These are phyloP conservation scores for Geothlypis trichas DNA, from an alignment of 2,113 vertebrate species.

Conservation along the genomic window DNA sequence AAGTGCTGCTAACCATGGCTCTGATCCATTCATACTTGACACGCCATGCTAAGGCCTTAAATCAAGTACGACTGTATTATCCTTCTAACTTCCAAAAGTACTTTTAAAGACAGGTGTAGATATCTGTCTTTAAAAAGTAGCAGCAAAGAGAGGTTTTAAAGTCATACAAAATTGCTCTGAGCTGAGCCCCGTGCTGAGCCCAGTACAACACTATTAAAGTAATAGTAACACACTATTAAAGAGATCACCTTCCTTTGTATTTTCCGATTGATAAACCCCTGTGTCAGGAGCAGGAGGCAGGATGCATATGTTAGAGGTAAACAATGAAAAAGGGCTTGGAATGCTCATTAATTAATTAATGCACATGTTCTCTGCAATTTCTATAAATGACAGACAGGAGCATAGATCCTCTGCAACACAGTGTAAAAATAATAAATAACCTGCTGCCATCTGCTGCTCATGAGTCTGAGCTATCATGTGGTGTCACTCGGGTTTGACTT, in stretches of 20 bases:
- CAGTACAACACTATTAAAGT: too few relatives aligned
- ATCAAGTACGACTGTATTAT: accelerated
- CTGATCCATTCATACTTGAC: neutral
- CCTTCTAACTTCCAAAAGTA: neutral
- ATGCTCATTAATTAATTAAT: neutral
- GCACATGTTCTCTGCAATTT: neutral
- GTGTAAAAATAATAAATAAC: constrained; percentile 3
- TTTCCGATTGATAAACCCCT: neutral
- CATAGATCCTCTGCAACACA: neutral
- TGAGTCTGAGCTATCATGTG: neutral
- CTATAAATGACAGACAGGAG: neutral
- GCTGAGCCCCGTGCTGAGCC: too few relatives aligned
- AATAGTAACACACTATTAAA: neutral
- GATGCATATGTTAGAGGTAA: neutral
- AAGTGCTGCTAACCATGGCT: neutral
- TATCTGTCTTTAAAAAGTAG: neutral
- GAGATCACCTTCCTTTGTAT: neutral
- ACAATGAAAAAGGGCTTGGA: neutral
- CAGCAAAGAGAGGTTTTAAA: neutral
- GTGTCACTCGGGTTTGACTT: neutral
- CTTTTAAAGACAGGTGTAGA: neutral
- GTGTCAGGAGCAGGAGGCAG: neutral
- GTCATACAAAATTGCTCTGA: neutral
- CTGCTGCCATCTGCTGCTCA: neutral
- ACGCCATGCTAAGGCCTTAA: accelerated